Base-by-base conservation (phyloP, 2,113 vertebrate species). In the Turnix velox region DNA sequence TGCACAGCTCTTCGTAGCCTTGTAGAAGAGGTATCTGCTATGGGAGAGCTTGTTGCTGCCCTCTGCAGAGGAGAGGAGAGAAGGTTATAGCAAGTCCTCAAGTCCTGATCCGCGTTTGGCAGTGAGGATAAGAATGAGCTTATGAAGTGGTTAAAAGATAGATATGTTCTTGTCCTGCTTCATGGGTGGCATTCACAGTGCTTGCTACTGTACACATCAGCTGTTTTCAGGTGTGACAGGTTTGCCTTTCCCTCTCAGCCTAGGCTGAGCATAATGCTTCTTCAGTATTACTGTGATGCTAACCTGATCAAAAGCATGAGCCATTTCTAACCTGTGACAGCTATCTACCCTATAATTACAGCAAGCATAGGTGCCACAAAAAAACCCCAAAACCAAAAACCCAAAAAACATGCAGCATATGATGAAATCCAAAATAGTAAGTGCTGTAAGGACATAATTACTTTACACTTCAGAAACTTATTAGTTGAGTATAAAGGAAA, bases 1-100 rank as follows among this genome's bases (percentile, higher is more conserved):
- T 17, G 49, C 57, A 42, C 28, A 35, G 25, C 1, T 3, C 65
- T 46, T n/a, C 0, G 4, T 24, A 33, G 28, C 6, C 0, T 55
- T 87, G 54, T 72, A 67, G 14, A 37, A 33, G 31, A 71, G 37
- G n/a, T 28, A 3, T 7, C 35, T 67, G 46, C 48, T 62, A 0
- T 5, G 2, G 66, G 49, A 58, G 13, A 18, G 2, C 57, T 62
- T 84, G 20, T 62, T 84, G 20, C 69, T 77, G 18, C 48, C 28
- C 45, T 61, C 46, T 7, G 30, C 11, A 39, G 84, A 59, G 63
- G n/a, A 62, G 31, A 12, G 31, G 27, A 62, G 43, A 37, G 35
- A 37, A 51, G 14, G 18, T 48, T 51, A 12, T 45, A 48, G 14
- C 61, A 43, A 82, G 27, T 12, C 22, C 75, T 59, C 61, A 43